Evolutionary conservation across 2,797 vertebrate species (phyloP).

Genomic region (Sphenodon punctatus): DNA sequence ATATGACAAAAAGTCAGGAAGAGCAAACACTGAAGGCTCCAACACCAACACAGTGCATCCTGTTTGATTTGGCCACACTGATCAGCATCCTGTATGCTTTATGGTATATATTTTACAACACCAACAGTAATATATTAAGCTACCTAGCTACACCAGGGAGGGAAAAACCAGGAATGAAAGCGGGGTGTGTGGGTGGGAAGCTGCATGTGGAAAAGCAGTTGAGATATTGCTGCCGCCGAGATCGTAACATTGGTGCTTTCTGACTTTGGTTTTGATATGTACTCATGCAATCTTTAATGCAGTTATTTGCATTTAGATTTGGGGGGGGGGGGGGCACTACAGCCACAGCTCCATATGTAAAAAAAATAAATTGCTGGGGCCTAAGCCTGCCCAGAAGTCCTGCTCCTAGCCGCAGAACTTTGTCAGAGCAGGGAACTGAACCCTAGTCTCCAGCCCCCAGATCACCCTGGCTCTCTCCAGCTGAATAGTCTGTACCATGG

Average conservation of each 20-base stretch:
- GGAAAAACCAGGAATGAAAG: neutral
- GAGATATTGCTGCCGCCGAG: neutral
- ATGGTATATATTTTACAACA: slow-evolving; percentile 35
- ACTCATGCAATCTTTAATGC: rapidly evolving
- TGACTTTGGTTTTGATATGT: rapidly evolving
- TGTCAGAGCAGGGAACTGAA: too few relatives aligned
- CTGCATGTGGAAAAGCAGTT: neutral
- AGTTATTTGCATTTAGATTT: neutral
- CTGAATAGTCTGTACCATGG: too few relatives aligned
- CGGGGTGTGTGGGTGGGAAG: neutral
- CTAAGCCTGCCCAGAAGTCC: too few relatives aligned
- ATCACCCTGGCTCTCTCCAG: too few relatives aligned
- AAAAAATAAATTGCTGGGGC: slow-evolving; percentile 6
- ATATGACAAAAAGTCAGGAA: slow-evolving; percentile 40
- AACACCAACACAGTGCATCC: slow-evolving; percentile 46
- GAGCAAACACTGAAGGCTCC: slow-evolving; percentile 15
- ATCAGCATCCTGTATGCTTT: slow-evolving; percentile 54
- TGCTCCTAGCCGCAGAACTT: too few relatives aligned
- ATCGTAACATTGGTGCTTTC: rapidly evolving
- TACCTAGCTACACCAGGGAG: neutral
- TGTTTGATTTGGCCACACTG: slow-evolving; percentile 43
- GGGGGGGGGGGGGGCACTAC: neutral
- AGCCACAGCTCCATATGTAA: too few relatives aligned
- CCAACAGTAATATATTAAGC: slow-evolving; percentile 35
- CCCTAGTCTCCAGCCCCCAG: too few relatives aligned